phyloP scores from a whole-genome alignment of 2,797 vertebrate genomes.

The Macrochelys suwanniensis region DNA sequence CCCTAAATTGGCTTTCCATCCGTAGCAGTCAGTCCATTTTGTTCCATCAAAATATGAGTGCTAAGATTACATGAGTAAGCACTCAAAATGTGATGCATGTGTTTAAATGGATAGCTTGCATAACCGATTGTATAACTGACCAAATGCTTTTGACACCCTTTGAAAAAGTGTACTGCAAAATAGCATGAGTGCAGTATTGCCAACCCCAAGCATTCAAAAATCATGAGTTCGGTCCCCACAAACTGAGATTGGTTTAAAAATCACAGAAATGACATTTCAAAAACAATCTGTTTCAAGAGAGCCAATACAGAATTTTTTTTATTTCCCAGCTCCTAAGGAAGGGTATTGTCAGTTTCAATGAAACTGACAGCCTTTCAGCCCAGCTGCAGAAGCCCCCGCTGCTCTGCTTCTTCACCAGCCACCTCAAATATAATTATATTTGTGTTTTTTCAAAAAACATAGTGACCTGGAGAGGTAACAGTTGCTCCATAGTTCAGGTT shows the following conservation, averaged over 20 bases:
- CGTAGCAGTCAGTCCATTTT: background rate
- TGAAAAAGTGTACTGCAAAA: background rate
- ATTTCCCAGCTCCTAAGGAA: background rate
- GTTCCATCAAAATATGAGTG: background rate
- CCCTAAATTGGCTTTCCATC: background rate
- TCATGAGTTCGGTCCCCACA: background rate
- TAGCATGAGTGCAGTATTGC: background rate
- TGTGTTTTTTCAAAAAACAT: background rate
- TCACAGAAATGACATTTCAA: background rate
- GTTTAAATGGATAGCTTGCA: background rate
- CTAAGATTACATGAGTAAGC: background rate
- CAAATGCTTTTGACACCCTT: background rate
- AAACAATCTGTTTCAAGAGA: background rate
- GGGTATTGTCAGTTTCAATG: background rate
- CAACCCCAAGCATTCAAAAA: background rate
- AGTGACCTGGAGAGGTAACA: background rate
- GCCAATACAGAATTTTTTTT: background rate
- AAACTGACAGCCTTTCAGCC: background rate
- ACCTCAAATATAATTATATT: background rate
- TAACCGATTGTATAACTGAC: background rate
- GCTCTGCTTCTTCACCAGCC: no score
- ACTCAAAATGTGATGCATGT: background rate
- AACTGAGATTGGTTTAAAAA: background rate
- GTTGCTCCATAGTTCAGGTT: no score
- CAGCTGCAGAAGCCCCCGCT: background rate